Percentiles rank a stretch among this genome's conserved stretches.
These are phyloP conservation scores for Typhlichthys subterraneus DNA, from an alignment of 2,797 vertebrate species.

Conservation along the genomic window DNA sequence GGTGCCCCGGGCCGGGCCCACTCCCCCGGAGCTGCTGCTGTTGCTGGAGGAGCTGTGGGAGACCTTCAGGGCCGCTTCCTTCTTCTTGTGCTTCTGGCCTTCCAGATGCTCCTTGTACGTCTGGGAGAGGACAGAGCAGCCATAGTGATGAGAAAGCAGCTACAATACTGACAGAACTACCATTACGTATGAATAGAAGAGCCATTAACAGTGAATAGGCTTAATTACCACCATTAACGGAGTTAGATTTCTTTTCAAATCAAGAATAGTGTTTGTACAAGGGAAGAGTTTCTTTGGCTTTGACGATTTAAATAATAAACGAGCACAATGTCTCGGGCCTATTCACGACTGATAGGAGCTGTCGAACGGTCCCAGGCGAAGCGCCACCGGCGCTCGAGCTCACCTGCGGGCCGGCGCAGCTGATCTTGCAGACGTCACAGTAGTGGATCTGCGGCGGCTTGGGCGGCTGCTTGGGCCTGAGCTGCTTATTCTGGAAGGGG, in stretches of 20 bases:
- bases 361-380: too few relatives aligned
- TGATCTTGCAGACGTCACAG: conserved; percentile 98
- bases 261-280: too few relatives aligned
- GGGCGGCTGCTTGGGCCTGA: conserved; percentile 93
- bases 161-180: too few relatives aligned
- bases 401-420: conserved; percentile 98
- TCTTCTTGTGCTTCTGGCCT: conserved; percentile 99
- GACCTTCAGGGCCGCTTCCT: conserved; percentile 92
- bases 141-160: too few relatives aligned
- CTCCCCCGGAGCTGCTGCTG: conserved; percentile 75
- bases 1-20: conserved; percentile 83
- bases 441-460: conserved; percentile 99
- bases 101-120: conserved; percentile 98
- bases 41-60: conserved; percentile 85
- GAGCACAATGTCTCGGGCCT: too few relatives aligned
- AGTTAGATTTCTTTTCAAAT: too few relatives aligned
- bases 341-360: too few relatives aligned
- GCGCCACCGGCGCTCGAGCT: conserved; percentile 4
- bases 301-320: too few relatives aligned
- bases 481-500: conserved; percentile 94
- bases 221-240: too few relatives aligned
- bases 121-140: conserved; percentile 56
- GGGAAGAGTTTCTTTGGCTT: too few relatives aligned
- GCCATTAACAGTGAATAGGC: too few relatives aligned
- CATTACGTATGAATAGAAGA: too few relatives aligned